Evolutionary conservation across 2,888 invertebrate genomes (phyloP).

Genomic region (Geotrupes spiniger): DNA sequence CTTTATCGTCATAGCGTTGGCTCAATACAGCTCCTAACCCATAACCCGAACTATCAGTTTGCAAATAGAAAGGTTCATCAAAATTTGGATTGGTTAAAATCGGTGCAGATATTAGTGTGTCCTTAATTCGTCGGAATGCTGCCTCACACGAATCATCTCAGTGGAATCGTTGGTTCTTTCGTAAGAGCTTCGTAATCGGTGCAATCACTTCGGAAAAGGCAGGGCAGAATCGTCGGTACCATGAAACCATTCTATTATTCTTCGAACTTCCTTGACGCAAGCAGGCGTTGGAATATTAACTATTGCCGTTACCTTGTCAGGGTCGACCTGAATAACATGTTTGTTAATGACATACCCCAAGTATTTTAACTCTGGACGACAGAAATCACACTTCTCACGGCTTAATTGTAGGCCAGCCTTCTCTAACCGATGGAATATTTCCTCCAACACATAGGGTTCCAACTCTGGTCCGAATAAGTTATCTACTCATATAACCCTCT

Average conservation of each 20-base stretch:
- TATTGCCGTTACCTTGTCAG: constrained; percentile 26
- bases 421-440: background rate
- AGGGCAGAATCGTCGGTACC: constrained; percentile 33
- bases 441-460: constrained; percentile 11
- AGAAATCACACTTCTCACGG: constrained; percentile 29
- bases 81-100: constrained; percentile 19
- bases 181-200: constrained; percentile 16
- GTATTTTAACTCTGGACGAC: constrained; percentile 26
- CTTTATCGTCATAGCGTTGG: constrained; percentile 5
- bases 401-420: constrained; percentile 20
- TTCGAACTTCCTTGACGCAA: constrained; percentile 24
- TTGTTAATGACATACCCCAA: constrained; percentile 34
- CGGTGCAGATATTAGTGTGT: constrained; percentile 12
- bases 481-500: constrained; percentile 34
- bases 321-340: constrained; percentile 27
- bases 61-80: constrained; percentile 8
- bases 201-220: constrained; percentile 17
- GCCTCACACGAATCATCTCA: constrained; percentile 26
- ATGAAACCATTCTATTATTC: constrained; percentile 35
- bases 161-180: constrained; percentile 19
- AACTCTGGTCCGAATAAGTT: constrained; percentile 27
- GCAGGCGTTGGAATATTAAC: constrained; percentile 29
- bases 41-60: constrained; percentile 13
- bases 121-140: constrained; percentile 16
- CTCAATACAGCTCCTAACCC: constrained; percentile 15